Base-by-base conservation (phyloP, 2,888 invertebrate species). In the Tetranychus truncatus region DNA sequence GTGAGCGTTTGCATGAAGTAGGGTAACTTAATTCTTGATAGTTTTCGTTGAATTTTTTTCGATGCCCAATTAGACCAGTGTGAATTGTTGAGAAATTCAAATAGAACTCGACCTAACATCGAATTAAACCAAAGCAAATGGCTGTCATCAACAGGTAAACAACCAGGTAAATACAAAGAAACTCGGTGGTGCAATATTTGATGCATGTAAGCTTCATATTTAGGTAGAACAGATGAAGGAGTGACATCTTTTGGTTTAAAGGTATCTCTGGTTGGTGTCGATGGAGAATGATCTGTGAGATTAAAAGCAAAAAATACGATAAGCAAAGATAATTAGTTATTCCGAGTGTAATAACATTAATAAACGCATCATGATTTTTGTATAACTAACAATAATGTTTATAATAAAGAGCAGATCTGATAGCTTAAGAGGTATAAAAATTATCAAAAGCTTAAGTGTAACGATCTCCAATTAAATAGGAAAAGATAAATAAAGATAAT, bases 1-100 rank as follows among this genome's bases (percentile, higher is more conserved):
- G 87, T 83, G 74, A 95, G 85, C 78, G 90, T 89, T 78, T 92
- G 91, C 85, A 95, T 91, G 83, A 94, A 92, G 80, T 90, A 89
- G 1, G 95, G 94, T 78, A 91, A 83, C 85, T 90, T 91, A 79
- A 95, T 89, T 76, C 91, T 89, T 76, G 88, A 87, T 2, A 95
- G 85, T 84, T 95, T 95, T 81, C 89, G 87, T 84, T 95, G 92
- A 81, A 94, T 89, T 81, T 89, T 88, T 74, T 88, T 88, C 81
- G 89, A 88, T 66, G 94, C 86, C 77, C 88, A 85, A 76, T 85
- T 85, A 66, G 88, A 87, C 85, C 90, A 89, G 76, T 84, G 83
- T 1, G 87, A 86, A 81, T 91, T 89, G 55, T 88, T 87, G 81
- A 91, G 87, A 81, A 92, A 87, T 83, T 95, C 95, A 83, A 88